phyloP scores from a whole-genome alignment of 2,888 invertebrate genomes.

The Venusia cambrica region DNA sequence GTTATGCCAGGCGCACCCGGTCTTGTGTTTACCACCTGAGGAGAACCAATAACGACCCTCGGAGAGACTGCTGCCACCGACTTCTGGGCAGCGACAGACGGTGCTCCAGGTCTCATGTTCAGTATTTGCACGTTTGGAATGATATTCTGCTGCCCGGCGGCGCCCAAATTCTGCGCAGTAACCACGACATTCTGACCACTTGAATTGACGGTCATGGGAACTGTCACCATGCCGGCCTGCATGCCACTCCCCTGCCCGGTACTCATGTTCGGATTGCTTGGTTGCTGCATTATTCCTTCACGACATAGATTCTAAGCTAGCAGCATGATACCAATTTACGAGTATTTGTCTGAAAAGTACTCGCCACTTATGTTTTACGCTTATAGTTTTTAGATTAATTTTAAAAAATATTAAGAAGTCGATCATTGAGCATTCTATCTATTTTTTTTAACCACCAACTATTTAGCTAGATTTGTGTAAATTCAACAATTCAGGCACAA shows the following conservation, averaged over 20 bases:
- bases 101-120: slow-evolving; percentile 87
- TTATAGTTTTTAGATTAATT: too few relatives aligned
- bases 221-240: slow-evolving; percentile 82
- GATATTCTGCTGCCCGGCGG: slow-evolving; percentile 82
- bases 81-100: slow-evolving; percentile 89
- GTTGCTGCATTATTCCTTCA: slow-evolving; percentile 18
- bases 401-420: too few relatives aligned
- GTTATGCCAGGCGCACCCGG: slow-evolving; percentile 92
- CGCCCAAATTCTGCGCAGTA: slow-evolving; percentile 83
- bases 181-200: slow-evolving; percentile 77
- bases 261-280: slow-evolving; percentile 13
- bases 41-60: slow-evolving; percentile 91
- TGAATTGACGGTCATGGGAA: slow-evolving; percentile 83
- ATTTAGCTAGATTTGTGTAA: too few relatives aligned
- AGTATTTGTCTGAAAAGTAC: too few relatives aligned
- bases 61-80: slow-evolving; percentile 89
- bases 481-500: too few relatives aligned
- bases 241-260: slow-evolving; percentile 39
- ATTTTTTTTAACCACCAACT: too few relatives aligned
- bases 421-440: too few relatives aligned
- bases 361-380: too few relatives aligned
- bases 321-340: too few relatives aligned
- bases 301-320: not conserved
- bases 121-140: slow-evolving; percentile 92
- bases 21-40: slow-evolving; percentile 94